These are phyloP conservation scores for Archilochus colubris DNA, from an alignment of 2,113 vertebrate genomes.

Conservation along the genomic window DNA sequence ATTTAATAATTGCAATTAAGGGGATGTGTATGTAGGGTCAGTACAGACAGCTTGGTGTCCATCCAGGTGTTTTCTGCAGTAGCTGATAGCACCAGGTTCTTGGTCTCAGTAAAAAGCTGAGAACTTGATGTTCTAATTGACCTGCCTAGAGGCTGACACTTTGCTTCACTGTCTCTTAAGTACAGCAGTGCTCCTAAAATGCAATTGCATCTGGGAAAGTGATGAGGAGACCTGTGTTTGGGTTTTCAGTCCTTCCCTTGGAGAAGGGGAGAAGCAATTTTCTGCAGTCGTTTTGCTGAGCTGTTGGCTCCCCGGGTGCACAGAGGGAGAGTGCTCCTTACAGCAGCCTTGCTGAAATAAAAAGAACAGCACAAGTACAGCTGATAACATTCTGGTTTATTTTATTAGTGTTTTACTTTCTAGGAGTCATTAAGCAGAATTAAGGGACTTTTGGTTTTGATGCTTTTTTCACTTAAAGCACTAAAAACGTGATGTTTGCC, in stretches of 20 bases:
- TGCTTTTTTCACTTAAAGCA: neutral
- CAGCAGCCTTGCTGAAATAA: neutral
- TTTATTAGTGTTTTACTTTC: neutral
- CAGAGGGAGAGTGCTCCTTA: neutral
- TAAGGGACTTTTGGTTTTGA: neutral
- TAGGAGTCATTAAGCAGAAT: neutral
- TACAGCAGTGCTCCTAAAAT: neutral
- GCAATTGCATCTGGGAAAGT: neutral
- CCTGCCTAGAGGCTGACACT: neutral
- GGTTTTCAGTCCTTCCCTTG: neutral
- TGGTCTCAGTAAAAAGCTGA: neutral
- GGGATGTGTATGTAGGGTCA: rapidly evolving
- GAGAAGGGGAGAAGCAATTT: neutral
- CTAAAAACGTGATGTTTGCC: neutral
- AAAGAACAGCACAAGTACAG: neutral
- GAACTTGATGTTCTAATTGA: neutral
- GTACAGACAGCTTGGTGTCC: rapidly evolving
- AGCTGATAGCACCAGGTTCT: neutral
- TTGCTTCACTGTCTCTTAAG: neutral
- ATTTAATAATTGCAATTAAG: neutral
- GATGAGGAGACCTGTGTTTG: rapidly evolving
- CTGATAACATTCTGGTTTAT: neutral
- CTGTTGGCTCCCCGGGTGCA: neutral
- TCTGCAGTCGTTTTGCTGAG: neutral
- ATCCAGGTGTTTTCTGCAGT: neutral